Base-by-base conservation (phyloP, 2,797 vertebrate genomes). In the Harpagifer antarcticus region DNA sequence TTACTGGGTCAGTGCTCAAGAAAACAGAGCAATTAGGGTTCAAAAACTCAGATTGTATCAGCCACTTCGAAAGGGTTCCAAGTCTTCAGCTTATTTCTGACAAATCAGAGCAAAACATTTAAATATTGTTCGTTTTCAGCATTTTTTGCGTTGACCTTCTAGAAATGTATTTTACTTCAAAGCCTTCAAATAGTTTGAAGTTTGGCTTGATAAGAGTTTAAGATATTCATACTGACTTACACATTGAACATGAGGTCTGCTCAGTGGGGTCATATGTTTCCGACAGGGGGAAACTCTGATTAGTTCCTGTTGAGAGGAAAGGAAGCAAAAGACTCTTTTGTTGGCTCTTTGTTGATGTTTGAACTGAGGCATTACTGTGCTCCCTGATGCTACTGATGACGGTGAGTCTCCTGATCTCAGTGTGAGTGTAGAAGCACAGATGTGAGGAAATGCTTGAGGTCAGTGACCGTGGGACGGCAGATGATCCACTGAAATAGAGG, bases 391-490 rank as follows among this genome's bases (percentile, higher is more conserved):
- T 37, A 37, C 33, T 80, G 84, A 87, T 88, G 90, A 90, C 61
- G 75, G 58, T 52, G 78, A 76, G 87, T 92, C 92, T 92, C 87
- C 91, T 93, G 90, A 91, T 93, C 86, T 64, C 76, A 85, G 83
- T 90, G 78, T 89, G 90, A 88, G 79, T 17, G 66, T 10, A 81
- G 83, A 82, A 61, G 86, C 85, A 85, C 87, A 88, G 86, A 91
- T 93, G 87, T 92, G 86, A 88, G 88, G 89, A 94, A 91, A 90
- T 88, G 86, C 82, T 88, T 87, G 86, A 92, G 89, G 89, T 90
- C 89, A 89, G 52, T 69, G 78, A 84, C 84, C 63, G 67, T 86
- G 78, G 83, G 88, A 88, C 16, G 45, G 68, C 70, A 68, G 72
- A 84, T 72, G 72, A 75, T 69, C 74, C 68, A 53, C 78, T 66